Conservation (phyloP, 1,140 invertebrate species). For the Caerostris darwini region DNA sequence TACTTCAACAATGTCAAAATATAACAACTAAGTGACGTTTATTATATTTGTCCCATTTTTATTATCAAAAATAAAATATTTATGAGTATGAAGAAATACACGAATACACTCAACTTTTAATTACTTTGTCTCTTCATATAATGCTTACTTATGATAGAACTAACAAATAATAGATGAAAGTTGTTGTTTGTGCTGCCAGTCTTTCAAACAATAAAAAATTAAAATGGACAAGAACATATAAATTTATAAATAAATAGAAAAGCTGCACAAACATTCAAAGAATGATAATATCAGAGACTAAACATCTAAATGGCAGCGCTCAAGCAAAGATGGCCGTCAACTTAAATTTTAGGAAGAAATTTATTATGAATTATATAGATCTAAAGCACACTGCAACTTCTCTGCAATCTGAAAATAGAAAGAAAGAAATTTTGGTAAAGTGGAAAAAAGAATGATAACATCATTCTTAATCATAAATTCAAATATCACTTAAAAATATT, state of each 20-base stretch:
- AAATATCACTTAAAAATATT: no score
- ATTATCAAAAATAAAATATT: conserved; percentile 33
- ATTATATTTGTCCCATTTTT: not conserved
- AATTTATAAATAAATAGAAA: not conserved
- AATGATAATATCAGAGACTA: conserved; percentile 23
- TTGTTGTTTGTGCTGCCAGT: not conserved
- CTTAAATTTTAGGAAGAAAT: not conserved
- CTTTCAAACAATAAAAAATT: conserved; percentile 17
- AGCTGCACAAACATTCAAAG: conserved; percentile 26
- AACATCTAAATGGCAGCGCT: conserved; percentile 56
- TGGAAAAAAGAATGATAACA: not conserved
- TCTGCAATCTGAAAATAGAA: conserved; percentile 54
- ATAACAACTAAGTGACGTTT: not conserved
- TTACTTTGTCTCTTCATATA: not conserved
- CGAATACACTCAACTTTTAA: not conserved
- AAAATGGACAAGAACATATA: not conserved
- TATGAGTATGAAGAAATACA: not conserved
- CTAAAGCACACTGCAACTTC: conserved; percentile 62
- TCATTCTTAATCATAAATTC: not conserved
- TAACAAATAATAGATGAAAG: not conserved
- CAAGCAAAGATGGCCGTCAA: conserved; percentile 5
- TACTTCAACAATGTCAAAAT: conserved; percentile 25
- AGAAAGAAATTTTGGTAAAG: not conserved
- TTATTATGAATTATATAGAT: conserved; percentile 58
- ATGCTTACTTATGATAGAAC: not conserved